These are phyloP conservation scores for Microtus oregoni DNA, from an alignment of 2,113 vertebrate species.

Conservation along the genomic window DNA sequence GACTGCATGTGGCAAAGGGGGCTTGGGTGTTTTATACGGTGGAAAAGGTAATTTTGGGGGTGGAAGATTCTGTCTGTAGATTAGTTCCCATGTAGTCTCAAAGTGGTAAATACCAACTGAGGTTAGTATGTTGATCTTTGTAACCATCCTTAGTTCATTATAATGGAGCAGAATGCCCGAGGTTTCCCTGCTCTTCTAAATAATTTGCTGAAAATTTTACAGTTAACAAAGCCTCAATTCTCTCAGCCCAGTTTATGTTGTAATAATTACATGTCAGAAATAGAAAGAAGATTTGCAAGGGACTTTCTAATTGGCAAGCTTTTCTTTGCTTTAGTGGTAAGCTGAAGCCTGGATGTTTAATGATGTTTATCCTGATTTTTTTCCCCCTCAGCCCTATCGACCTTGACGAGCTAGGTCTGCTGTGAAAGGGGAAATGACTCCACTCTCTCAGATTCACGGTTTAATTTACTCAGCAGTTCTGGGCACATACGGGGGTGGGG, in stretches of 20 bases:
- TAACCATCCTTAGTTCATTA: background rate
- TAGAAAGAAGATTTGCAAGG: conserved; percentile 20
- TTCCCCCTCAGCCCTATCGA: background rate
- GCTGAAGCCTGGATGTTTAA: background rate
- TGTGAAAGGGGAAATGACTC: background rate
- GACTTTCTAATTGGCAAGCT: background rate
- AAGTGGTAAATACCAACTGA: background rate
- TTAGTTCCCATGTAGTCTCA: background rate
- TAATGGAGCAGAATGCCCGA: background rate
- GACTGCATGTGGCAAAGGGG: background rate
- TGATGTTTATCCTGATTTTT: background rate
- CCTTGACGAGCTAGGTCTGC: background rate
- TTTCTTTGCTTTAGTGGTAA: background rate
- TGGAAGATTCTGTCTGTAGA: background rate
- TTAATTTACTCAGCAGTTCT: conserved; percentile 9
- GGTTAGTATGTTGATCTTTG: background rate
- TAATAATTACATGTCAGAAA: background rate
- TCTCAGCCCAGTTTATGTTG: background rate
- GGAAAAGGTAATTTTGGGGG: background rate
- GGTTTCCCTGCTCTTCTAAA: background rate
- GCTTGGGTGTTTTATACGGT: background rate
- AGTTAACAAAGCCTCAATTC: background rate
- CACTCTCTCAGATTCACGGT: background rate
- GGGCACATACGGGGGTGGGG: background rate
- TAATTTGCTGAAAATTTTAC: conserved; percentile 21